Evolutionary conservation across 2,113 vertebrate genomes (phyloP).

Genomic region (Cygnus atratus): DNA sequence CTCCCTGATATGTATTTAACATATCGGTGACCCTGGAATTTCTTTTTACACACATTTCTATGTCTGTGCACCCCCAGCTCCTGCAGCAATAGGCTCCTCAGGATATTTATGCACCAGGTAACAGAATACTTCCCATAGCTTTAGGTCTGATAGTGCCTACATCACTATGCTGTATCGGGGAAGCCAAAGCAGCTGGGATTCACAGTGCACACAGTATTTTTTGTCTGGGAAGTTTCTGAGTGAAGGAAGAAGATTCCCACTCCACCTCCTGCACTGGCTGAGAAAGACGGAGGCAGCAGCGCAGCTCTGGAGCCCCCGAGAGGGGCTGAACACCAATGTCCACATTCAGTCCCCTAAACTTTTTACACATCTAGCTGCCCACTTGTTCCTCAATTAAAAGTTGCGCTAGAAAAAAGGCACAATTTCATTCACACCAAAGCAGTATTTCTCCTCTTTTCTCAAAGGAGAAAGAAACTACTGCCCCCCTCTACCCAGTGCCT

Average conservation of each 20-base stretch:
- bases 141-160: too few species aligned
- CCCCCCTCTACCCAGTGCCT: background rate
- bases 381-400: background rate
- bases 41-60: background rate
- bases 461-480: background rate
- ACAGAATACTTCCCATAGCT: too few species aligned
- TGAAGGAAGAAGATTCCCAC: background rate
- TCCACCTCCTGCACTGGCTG: background rate
- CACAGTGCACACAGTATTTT: background rate
- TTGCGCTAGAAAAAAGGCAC: background rate
- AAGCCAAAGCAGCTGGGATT: background rate
- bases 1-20: background rate
- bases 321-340: background rate
- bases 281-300: background rate
- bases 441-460: background rate
- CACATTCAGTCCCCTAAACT: rapidly evolving
- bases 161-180: background rate
- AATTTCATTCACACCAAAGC: background rate
- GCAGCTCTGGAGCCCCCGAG: background rate
- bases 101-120: background rate
- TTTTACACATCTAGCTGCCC: background rate
- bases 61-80: background rate
- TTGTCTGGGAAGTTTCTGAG: background rate
- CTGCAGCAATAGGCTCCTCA: background rate
- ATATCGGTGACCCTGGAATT: background rate